Base-by-base conservation (phyloP, 2,113 vertebrate species). In the Zapornia atra region DNA sequence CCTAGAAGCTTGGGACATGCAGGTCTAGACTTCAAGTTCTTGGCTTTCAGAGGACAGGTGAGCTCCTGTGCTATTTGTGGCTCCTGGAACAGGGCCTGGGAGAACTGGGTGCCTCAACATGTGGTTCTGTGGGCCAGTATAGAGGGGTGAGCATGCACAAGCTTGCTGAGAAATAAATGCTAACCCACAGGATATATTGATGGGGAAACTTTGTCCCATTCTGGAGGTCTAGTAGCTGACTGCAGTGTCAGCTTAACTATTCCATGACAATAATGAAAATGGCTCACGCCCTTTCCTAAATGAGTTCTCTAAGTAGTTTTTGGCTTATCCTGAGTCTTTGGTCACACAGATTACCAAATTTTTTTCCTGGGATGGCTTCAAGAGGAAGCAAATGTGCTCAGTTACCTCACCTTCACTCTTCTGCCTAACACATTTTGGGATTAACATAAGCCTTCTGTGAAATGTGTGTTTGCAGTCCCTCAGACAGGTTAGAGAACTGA, bases 81-180 rank as follows among this genome's bases (percentile, higher is more conserved):
- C 12, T 50, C 8, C 38, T 4, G 2, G 57, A 65, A 36, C 59
- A 73, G 53, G 31, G 5, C 12, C 5, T 4, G 21, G 17, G n/a
- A 51, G 8, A 40, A 25, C 2, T 7, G 57, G 6, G 10, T 59
- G 36, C 28, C 7, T 38, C 11, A 15, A 5, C 31, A 50, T 3
- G 0, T 7, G 24, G 11, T 46, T 54, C 76, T 88, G 48, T 26
- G 28, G 25, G 26, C 28, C 31, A 42, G 1, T 0, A 4, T 8
- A 59, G 50, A 33, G n/a, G 44, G 3, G 33, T 0, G 7, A 61
- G 28, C 0, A 0, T 33, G 46, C 44, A 16, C 53, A 78, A 15
- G 25, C 42, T 20, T 3, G 4, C n/a, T 71, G 51, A 54, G 64
- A 65, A 60, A 18, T 11, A 61, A 64, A 21, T 2, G 3, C 15